Base-by-base conservation (phyloP, 2,797 vertebrate genomes). In the Pitangus sulphuratus region DNA sequence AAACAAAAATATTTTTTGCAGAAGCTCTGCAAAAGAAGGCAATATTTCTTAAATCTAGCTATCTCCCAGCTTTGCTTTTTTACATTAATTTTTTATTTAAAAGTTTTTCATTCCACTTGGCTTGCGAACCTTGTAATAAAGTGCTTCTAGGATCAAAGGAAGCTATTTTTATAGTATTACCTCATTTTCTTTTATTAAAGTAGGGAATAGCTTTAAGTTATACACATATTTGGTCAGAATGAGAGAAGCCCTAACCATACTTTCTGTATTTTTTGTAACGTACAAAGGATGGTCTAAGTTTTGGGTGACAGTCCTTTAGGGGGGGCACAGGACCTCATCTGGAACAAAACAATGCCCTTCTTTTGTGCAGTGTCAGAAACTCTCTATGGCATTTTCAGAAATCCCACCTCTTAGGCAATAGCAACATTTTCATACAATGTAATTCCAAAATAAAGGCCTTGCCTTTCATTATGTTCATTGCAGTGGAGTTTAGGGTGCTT, bases 81-180 rank as follows among this genome's bases (percentile, higher is more conserved):
- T 76, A 48, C 79, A 86, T 95, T 94, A 95, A 89, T 96, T 90
- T 96, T 97, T 96, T 96, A 97, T 93, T 95, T 96, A 78, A 95
- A 93, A 96, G 89, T 95, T 93, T 97, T 95, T 93, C 53, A 83
- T 96, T 97, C 89, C 66, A 94, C 65, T 93, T 96, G 92, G 81
- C 93, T 96, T 96, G 57, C 3, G 71, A 94, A 91, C 81, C 91
- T 96, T 58, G 33, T 81, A 88, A 92, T 90, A 87, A 87, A 97
- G 60, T 93, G n/a, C 61, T 93, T 94, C 86, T 93, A 85, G 90
- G 95, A 97, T 95, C 35, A 92, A 95, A 95, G 35, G 61, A 87
- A 96, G 77, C 45, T 95, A 85, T 96, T 94, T 95, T 97, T 97
- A 83, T 50, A 84, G 60, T 94, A 93, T 92, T 94, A 88, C 75